A percentile compares a stretch with the other conserved stretches of the same genome.
phyloP scores from a whole-genome alignment of 2,888 invertebrate species.

The Drosophila helvetica region DNA sequence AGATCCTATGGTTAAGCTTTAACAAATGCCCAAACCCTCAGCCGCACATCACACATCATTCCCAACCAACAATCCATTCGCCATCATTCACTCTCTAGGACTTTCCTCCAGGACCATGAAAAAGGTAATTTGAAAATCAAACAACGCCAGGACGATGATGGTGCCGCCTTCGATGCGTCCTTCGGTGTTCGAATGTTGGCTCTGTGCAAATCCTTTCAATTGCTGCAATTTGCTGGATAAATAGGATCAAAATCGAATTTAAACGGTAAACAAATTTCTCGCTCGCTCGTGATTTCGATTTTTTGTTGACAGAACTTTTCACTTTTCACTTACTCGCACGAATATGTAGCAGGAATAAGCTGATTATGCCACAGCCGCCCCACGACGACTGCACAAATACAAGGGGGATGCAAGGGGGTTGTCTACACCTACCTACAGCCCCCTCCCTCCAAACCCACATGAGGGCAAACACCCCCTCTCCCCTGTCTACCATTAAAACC shows the following conservation, averaged over 20 bases:
- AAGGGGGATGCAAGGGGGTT: neutral
- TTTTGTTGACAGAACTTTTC: slow-evolving; percentile 81
- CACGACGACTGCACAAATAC: slow-evolving; percentile 2
- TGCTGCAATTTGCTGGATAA: slow-evolving; percentile 82
- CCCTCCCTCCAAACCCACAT: neutral
- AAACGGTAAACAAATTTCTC: slow-evolving; percentile 81
- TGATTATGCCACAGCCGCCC: slow-evolving; percentile 70
- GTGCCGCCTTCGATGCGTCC: slow-evolving; percentile 1
- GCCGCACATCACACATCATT: slow-evolving; percentile 33
- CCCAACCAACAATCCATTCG: slow-evolving; percentile 7
- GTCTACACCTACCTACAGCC: neutral
- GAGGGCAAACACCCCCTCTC: neutral
- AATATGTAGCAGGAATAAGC: slow-evolving; percentile 74
- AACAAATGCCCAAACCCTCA: slow-evolving; percentile 41
- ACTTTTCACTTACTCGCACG: slow-evolving; percentile 36
- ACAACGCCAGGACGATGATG: slow-evolving; percentile 45
- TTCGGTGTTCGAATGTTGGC: slow-evolving; percentile 20
- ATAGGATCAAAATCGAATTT: slow-evolving; percentile 83
- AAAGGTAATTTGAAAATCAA: slow-evolving; percentile 82
- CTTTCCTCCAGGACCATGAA: slow-evolving; percentile 24
- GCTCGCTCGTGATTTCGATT: slow-evolving; percentile 63
- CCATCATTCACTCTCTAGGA: neutral
- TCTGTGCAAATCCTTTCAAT: slow-evolving; percentile 81
- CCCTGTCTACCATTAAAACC: neutral
- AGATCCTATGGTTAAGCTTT: slow-evolving; percentile 30